Conservation (phyloP, 2,888 invertebrate species). For the Coronaproctus castanopsis region DNA sequence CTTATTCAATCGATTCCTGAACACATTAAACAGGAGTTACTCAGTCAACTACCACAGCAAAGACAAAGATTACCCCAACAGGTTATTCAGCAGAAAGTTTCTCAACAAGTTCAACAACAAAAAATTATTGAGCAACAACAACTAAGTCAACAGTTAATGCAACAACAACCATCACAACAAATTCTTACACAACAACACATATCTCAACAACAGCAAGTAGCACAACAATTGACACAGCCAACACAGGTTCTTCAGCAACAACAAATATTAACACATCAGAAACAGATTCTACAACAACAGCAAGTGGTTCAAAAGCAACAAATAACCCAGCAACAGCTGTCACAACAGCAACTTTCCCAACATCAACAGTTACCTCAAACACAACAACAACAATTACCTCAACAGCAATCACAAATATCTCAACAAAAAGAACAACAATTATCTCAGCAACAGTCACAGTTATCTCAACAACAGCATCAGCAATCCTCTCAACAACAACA, state of each 20-base stretch:
- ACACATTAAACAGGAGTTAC: constrained; percentile 9
- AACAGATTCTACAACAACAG: constrained; percentile 17
- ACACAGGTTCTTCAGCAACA: constrained; percentile 17
- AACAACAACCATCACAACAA: constrained; percentile 6
- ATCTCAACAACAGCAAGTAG: constrained; percentile 5
- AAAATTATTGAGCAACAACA: constrained; percentile 20
- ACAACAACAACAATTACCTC: constrained; percentile 24
- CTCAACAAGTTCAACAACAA: constrained; percentile 23
- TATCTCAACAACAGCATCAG: constrained; percentile 36
- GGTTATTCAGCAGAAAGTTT: constrained; percentile 16
- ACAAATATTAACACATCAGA: constrained; percentile 3
- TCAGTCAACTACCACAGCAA: constrained; percentile 33
- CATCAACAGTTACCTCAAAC: constrained; percentile 22
- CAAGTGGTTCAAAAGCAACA: constrained; percentile 19
- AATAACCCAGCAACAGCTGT: constrained; percentile 11
- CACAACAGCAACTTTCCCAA: constrained; percentile 18
- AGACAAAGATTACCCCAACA: constrained; percentile 25
- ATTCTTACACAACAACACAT: constrained; percentile 21
- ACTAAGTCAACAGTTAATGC: constrained; percentile 4
- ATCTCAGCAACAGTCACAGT: constrained; percentile 18
- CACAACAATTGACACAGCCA: constrained; percentile 5
- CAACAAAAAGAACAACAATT: constrained; percentile 17
- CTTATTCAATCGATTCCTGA: constrained; percentile 25
- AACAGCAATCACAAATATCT: constrained; percentile 20
- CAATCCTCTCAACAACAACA: constrained; percentile 42